These are phyloP conservation scores for Sphenopsis melanotis DNA, from an alignment of 2,797 vertebrate species.

Conservation along the genomic window DNA sequence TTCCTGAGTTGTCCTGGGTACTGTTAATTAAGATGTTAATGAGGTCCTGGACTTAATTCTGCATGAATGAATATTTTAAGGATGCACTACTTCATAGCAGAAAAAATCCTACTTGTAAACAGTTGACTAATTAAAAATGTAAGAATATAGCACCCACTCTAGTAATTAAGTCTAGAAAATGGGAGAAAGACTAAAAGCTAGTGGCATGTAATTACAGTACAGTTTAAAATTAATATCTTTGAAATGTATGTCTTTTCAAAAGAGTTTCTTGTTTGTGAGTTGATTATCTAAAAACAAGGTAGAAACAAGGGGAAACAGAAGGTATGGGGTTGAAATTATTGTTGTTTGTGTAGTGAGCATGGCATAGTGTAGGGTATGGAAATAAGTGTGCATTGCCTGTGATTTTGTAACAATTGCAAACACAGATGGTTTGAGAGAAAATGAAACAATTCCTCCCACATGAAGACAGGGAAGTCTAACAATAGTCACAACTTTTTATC, in stretches of 20 bases:
- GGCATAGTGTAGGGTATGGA: neutral
- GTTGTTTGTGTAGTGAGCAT: neutral
- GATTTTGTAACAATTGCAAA: neutral
- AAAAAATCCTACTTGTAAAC: neutral
- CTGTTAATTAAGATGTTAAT: slow-evolving; percentile 5
- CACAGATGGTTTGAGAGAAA: slow-evolving; percentile 9
- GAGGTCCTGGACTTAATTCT: neutral
- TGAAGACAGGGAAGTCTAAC: neutral
- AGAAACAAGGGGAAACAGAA: neutral
- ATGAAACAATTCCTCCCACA: neutral
- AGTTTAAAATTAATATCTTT: neutral
- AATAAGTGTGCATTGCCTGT: neutral
- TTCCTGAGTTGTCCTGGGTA: neutral
- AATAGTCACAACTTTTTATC: neutral
- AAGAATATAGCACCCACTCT: neutral
- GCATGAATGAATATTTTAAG: neutral
- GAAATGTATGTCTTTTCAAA: neutral
- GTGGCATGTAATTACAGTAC: neutral
- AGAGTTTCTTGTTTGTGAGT: neutral
- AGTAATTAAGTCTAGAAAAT: neutral
- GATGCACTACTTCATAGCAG: neutral
- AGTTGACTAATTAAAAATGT: slow-evolving; percentile 13
- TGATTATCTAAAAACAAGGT: neutral
- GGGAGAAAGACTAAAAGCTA: neutral
- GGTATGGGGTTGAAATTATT: neutral